Evolutionary conservation across 1,140 invertebrate genomes (phyloP), one percentile per base, ranked within the genome.

Genomic region (Drosophila tani): DNA sequence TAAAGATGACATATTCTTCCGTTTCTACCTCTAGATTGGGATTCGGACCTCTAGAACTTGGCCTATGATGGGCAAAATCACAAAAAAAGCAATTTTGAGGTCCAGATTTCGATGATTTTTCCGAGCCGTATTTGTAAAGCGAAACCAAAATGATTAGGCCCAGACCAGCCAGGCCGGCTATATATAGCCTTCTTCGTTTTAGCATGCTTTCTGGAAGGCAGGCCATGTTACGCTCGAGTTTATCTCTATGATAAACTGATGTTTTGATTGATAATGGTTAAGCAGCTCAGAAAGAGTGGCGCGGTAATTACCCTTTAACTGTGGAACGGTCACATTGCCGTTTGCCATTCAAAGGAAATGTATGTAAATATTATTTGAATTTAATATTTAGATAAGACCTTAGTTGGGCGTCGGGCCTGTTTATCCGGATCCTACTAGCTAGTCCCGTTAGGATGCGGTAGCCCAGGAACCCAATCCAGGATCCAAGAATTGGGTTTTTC

Each of bases 1-100:
- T 95, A 90, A 99, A 97, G 32, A 97, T 96, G 14, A 96, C 94
- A 43, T 97, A 93, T 55, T 96, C 94, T 2, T 97, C 96, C 91
- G 97, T 96, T 95, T 98, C 94, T 78, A 94, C 95, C 70, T 94
- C 91, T 53, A 95, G 94, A 67, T 95, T 94, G 0, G 94, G 94
- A 3, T 94, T 92, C 49, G 94, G 94, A 2, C 75, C 75, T 29
- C 91, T 73, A 3, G 35, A 40, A 24, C 53, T 56, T 3, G 53
- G 53, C 57, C 93, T 92, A 29, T 95, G 95, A 51, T 94, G 93
- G 27, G 95, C 93, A 57, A 97, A 96, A 83, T 96, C 95, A 82
- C 96, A 97, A 88, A 97, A 97, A 71, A 96, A 93, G 87, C 96
- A 88, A 1, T 66, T 41, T 12, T 5, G n/a, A 8, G 57, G n/a